Base-by-base conservation (phyloP, 2,888 invertebrate genomes). In the Lepidocyrtoides sp. region DNA sequence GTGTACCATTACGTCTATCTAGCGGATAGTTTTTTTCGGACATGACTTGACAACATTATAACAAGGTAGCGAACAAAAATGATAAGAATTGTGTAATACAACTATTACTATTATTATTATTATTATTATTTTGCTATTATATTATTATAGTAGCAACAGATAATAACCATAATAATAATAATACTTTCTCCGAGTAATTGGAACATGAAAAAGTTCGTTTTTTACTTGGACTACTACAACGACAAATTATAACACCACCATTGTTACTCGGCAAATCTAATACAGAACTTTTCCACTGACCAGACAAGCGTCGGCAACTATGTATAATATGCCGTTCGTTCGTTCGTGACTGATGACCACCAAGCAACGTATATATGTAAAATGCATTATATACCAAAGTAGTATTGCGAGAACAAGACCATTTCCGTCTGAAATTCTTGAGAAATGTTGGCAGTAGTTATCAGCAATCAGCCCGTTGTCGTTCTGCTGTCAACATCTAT, bases 391-490 rank as follows among this genome's bases (percentile, higher is more conserved):
- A 36, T 36, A 36, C 36, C 2, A 36, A 36, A 36, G 7, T 36
- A 36, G 10, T 63, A 23, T 29, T 29, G 29, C 63, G 29, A 26
- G 29, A 63, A 63, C 26, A 63, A 63, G 26, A 10, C 63, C 63
- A 29, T 63, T 63, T 63, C 63, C 63, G 63, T 12, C 63, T 8
- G n/a, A 29, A 29, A 63, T 29, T 63, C 63, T 63, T 20, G n/a
- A 4, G 17, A 12, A 63, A n/a, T 14, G 14, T 29, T 63, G 14
- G 23, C 29, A 29, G 4, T 23, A 36, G 20, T 72, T 72, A 72
- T 72, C 72, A 72, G 41, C 72, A 72, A 72, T 41, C 41, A 72
- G 10, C 72, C 23, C 17, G 23, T 72, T 72, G 72, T 72, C 72
- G 41, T 41, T 72, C 23, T 72, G 20, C 72, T 44, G 72, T 72